Conservation (phyloP, 2,113 vertebrate species). For the Centrocercus urophasianus region DNA sequence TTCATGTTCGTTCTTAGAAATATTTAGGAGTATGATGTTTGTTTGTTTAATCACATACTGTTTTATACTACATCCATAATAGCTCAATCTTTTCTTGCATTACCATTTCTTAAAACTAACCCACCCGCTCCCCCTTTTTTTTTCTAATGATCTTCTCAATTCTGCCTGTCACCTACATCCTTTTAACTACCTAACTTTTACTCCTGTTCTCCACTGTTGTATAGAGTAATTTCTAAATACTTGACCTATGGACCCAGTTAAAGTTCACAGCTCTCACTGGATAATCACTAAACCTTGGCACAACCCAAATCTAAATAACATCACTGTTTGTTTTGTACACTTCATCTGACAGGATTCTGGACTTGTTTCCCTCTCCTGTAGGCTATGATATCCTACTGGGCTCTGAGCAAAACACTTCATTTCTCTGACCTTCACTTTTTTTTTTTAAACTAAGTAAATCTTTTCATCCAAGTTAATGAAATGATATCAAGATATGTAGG, state of each 20-base stretch:
- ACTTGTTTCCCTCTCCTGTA: not conserved
- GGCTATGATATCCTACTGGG: rapidly evolving
- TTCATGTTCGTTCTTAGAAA: not conserved
- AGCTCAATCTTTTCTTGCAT: not conserved
- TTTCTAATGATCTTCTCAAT: not conserved
- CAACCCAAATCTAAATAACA: not conserved
- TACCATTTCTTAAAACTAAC: not conserved
- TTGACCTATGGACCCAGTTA: not conserved
- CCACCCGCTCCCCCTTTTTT: not conserved
- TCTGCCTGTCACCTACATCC: not conserved
- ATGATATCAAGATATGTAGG: not conserved
- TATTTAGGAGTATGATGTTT: not conserved
- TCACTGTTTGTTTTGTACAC: not conserved
- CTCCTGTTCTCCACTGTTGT: not conserved
- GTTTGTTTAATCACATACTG: not conserved
- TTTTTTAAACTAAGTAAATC: not conserved
- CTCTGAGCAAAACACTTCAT: not conserved
- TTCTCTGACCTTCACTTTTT: not conserved
- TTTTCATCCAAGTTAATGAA: not conserved
- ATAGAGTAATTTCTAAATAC: not conserved
- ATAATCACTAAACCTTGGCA: not conserved
- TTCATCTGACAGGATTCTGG: not conserved
- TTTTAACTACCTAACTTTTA: not conserved
- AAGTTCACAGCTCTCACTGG: not conserved
- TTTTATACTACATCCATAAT: not conserved